Conservation (phyloP, 2,113 vertebrate species). For the Oryzias curvinotus region DNA sequence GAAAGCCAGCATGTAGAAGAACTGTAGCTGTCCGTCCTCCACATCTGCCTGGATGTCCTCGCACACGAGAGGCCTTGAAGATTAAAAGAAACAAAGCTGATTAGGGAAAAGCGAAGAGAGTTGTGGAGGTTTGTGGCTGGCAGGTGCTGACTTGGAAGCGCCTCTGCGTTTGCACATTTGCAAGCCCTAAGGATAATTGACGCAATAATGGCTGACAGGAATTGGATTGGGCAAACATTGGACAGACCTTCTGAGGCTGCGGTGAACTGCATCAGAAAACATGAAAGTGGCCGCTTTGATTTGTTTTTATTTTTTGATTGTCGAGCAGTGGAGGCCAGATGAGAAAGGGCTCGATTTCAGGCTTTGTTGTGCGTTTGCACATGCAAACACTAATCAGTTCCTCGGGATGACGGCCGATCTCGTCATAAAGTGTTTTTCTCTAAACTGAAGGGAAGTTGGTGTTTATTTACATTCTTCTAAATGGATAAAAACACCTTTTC, state of each 20-base stretch:
- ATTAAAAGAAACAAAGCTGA: constrained; percentile 5
- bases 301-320: constrained; percentile 10
- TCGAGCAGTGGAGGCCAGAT: constrained; percentile 4
- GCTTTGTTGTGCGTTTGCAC: not conserved
- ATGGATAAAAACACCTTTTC: constrained; percentile 3
- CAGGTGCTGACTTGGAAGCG: constrained; percentile 26
- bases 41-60: constrained; percentile 66
- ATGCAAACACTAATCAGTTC: not conserved
- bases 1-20: constrained; percentile 85
- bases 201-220: constrained; percentile 32
- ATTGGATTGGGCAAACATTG: constrained; percentile 26
- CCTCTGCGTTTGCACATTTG: constrained; percentile 5
- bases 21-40: constrained; percentile 75
- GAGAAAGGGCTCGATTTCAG: not conserved
- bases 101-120: not conserved
- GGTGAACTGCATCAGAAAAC: constrained; percentile 31
- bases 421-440: not conserved
- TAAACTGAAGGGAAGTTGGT: not conserved
- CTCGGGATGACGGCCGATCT: not conserved
- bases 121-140: not conserved
- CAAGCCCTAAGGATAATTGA: constrained; percentile 35
- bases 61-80: constrained; percentile 72
- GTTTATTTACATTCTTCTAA: constrained; percentile 20
- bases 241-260: constrained; percentile 18
- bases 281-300: constrained; percentile 13